phyloP scores from a whole-genome alignment of 2,797 vertebrate species.

The Euthynnus affinis region DNA sequence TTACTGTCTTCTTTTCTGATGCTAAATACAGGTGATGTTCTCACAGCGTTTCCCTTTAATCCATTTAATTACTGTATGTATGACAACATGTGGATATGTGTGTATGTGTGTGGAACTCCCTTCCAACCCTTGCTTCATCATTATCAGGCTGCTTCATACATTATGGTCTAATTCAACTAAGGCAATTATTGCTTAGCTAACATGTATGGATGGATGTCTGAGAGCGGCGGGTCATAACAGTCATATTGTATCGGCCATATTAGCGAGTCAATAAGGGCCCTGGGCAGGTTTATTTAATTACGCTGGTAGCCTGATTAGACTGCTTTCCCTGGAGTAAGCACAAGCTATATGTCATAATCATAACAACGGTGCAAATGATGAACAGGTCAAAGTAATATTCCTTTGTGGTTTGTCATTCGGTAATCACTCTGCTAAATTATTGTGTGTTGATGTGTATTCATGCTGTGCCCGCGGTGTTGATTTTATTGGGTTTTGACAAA shows the following conservation, averaged over 20 bases:
- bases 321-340: constrained; percentile 87
- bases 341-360: constrained; percentile 94
- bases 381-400: constrained; percentile 91
- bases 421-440: constrained; percentile 71
- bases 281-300: constrained; percentile 91
- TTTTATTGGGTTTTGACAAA: constrained; percentile 72
- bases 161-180: constrained; percentile 63
- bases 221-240: constrained; percentile 82
- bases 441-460: constrained; percentile 52
- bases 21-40: constrained; percentile 63
- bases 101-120: constrained; percentile 16
- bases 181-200: constrained; percentile 73
- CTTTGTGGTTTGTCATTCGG: constrained; percentile 69
- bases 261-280: constrained; percentile 90
- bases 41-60: constrained; percentile 41
- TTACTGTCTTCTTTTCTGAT: constrained; percentile 55
- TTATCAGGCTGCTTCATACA: constrained; percentile 58
- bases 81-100: constrained; percentile 50
- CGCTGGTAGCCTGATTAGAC: constrained; percentile 89
- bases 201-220: constrained; percentile 74
- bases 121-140: constrained; percentile 49
- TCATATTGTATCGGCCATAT: constrained; percentile 90
- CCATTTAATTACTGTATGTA: constrained; percentile 66
- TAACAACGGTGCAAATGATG: constrained; percentile 92
- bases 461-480: constrained; percentile 53